Conservation (phyloP, 2,797 vertebrate genomes). For the Poeciliopsis infans region DNA sequence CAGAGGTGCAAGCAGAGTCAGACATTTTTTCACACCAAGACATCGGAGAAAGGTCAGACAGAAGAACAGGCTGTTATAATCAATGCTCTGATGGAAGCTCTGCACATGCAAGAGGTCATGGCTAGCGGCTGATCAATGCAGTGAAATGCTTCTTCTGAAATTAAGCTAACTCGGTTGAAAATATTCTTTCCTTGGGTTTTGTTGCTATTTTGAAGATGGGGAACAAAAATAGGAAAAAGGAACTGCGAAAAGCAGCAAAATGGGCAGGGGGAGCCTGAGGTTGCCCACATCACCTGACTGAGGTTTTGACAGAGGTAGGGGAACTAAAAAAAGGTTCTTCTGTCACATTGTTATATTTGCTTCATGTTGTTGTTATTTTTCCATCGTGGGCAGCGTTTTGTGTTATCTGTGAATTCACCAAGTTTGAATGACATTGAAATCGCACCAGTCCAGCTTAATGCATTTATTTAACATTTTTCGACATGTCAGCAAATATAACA, state of each 20-base stretch:
- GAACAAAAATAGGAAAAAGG: slow-evolving; percentile 36
- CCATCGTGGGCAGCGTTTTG: background rate
- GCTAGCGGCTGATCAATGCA: background rate
- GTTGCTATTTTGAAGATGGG: background rate
- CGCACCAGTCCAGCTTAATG: background rate
- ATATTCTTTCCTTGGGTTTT: background rate
- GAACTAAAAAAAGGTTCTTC: slow-evolving; percentile 5
- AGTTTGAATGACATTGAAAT: background rate
- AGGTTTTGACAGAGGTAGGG: background rate
- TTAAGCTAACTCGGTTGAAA: slow-evolving; percentile 3
- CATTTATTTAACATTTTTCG: no score
- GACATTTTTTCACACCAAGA: slow-evolving; percentile 34
- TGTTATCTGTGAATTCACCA: background rate
- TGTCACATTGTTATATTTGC: background rate
- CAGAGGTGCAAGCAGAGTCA: slow-evolving; percentile 28
- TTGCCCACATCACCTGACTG: slow-evolving; percentile 9
- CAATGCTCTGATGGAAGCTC: slow-evolving; percentile 15
- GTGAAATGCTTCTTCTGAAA: background rate
- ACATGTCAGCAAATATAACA: no score
- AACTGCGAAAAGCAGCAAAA: slow-evolving; percentile 11
- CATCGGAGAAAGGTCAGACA: slow-evolving; percentile 41
- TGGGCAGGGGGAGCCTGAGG: background rate
- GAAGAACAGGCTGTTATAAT: slow-evolving; percentile 19
- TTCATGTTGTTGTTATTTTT: slow-evolving; percentile 11
- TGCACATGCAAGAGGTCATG: slow-evolving; percentile 3